These are phyloP conservation scores for Peromyscus maniculatus DNA, from an alignment of 2,113 vertebrate species.

Conservation along the genomic window DNA sequence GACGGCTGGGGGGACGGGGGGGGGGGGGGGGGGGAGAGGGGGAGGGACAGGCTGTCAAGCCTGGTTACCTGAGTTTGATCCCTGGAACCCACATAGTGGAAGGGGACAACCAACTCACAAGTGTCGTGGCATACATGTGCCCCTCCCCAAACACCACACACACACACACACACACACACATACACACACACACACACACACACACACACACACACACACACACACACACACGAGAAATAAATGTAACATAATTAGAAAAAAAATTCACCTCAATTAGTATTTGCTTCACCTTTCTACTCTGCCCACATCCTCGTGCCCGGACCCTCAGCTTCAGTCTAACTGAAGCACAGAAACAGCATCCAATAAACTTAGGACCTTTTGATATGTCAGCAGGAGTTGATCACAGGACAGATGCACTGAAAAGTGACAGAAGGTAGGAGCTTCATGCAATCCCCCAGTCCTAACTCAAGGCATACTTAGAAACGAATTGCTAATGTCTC, in stretches of 20 bases:
- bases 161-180: neutral
- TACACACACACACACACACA: neutral
- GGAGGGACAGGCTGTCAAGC: neutral
- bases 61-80: neutral
- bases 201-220: neutral
- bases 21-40: neutral
- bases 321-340: neutral
- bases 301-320: neutral
- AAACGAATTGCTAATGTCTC: neutral
- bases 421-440: neutral
- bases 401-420: neutral
- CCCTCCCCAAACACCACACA: neutral
- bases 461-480: neutral
- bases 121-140: neutral
- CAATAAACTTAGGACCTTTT: neutral
- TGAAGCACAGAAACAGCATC: neutral
- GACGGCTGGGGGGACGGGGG: neutral
- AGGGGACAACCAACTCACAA: neutral
- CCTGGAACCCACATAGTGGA: neutral
- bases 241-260: neutral
- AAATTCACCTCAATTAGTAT: neutral
- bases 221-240: neutral
- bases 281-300: constrained; percentile 38
- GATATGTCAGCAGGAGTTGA: neutral
- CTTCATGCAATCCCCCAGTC: neutral